Percentiles rank a stretch among this genome's conserved stretches.
Conservation (phyloP, 2,888 invertebrate species). For the Philonicus albiceps region DNA sequence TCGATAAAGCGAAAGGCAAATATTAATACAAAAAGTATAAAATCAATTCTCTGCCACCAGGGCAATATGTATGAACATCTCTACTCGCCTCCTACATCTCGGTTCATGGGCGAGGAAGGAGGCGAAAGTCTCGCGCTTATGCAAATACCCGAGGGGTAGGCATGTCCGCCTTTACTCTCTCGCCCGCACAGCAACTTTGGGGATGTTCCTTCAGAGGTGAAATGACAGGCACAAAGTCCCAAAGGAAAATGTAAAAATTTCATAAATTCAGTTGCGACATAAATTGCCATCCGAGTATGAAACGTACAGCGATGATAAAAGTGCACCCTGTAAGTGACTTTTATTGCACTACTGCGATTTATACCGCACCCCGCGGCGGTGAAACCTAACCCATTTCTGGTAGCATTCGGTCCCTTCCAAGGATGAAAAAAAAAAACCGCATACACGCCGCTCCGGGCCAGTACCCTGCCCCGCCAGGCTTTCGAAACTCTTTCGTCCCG, state of each 20-base stretch:
- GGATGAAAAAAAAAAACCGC: background rate
- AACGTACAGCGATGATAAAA: conserved; percentile 21
- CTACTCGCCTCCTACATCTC: background rate
- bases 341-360: conserved; percentile 20
- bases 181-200: background rate
- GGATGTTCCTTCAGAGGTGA: background rate
- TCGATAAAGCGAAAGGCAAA: conserved; percentile 2
- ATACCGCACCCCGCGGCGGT: background rate
- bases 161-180: background rate
- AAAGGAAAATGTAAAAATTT: conserved; percentile 25
- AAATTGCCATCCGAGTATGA: conserved; percentile 4
- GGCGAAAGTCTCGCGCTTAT: background rate
- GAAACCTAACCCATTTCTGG: conserved; percentile 5
- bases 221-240: background rate
- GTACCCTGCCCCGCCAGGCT: background rate
- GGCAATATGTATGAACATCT: background rate
- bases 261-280: background rate
- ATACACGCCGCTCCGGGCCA: background rate
- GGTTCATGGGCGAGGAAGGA: background rate
- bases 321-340: conserved; percentile 21
- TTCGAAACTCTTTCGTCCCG: background rate
- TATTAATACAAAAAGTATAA: background rate
- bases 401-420: background rate
- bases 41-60: background rate
- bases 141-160: background rate